Percentiles rank a stretch among this genome's conserved stretches.
These are phyloP conservation scores for Ochropacha duplaris DNA, from an alignment of 2,888 invertebrate species.

Conservation along the genomic window DNA sequence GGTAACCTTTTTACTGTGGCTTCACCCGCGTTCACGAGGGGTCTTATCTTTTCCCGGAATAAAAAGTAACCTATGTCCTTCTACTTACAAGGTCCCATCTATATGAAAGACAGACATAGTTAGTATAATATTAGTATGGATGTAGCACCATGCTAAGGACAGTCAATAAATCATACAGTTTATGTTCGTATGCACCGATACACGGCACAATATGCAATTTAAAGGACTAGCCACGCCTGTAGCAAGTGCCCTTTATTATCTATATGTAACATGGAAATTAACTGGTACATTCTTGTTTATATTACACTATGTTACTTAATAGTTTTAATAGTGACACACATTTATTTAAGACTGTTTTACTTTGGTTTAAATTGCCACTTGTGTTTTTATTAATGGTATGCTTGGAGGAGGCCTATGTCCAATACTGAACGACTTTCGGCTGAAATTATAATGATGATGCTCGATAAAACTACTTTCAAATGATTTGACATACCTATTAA, in stretches of 20 bases:
- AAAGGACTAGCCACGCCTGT: constrained; percentile 22
- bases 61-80: too few relatives aligned
- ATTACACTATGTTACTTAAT: constrained; percentile 10
- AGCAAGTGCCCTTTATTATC: constrained; percentile 31
- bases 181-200: constrained; percentile 14
- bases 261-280: constrained; percentile 3
- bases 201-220: constrained; percentile 18
- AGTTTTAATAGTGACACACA: background rate
- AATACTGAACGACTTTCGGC: too few relatives aligned
- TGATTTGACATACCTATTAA: too few relatives aligned
- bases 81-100: too few relatives aligned
- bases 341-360: background rate
- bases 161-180: constrained; percentile 35
- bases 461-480: too few relatives aligned
- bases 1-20: too few relatives aligned
- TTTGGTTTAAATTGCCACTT: background rate
- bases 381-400: too few relatives aligned
- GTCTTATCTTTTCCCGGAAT: too few relatives aligned
- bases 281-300: constrained; percentile 1
- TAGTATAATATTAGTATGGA: background rate
- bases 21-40: too few relatives aligned
- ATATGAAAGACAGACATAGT: too few relatives aligned
- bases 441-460: too few relatives aligned
- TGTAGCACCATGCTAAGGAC: constrained; percentile 19
- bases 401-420: too few relatives aligned